Conservation (phyloP, 2,797 vertebrate species). For the Hypotaenidia okinawae region DNA sequence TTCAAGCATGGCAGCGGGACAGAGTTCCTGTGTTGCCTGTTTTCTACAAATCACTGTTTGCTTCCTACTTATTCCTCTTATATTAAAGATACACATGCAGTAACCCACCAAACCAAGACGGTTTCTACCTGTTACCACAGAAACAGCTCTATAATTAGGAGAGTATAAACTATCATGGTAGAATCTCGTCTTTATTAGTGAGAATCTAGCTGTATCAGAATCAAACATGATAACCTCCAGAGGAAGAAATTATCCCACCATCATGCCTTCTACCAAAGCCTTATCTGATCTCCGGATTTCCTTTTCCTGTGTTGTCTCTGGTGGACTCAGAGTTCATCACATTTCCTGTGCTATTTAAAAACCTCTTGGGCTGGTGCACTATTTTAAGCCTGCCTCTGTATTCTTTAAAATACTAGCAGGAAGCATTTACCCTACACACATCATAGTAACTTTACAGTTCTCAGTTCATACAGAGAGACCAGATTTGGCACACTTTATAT, state of each 20-base stretch:
- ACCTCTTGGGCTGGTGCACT: not conserved
- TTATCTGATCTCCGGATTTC: not conserved
- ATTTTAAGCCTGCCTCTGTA: constrained; percentile 29
- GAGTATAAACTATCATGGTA: not conserved
- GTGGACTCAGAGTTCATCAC: not conserved
- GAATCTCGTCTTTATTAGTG: not conserved
- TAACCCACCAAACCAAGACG: not conserved
- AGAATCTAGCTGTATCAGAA: not conserved
- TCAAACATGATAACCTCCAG: not conserved
- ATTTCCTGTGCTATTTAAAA: constrained; percentile 55
- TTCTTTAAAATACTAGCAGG: constrained; percentile 3
- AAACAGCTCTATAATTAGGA: not conserved
- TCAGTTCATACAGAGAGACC: not conserved
- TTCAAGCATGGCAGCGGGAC: not conserved
- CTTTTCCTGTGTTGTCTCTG: constrained; percentile 15
- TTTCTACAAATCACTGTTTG: not conserved
- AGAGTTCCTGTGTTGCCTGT: not conserved
- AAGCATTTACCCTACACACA: not conserved
- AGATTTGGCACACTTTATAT: not conserved
- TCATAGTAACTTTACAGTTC: not conserved
- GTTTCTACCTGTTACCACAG: not conserved
- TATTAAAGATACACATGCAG: not conserved
- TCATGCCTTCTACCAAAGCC: not conserved
- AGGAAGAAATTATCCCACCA: not conserved
- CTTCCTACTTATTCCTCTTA: not conserved